A percentile compares a stretch with the other conserved stretches of the same genome.
phyloP scores from a whole-genome alignment of 2,797 vertebrate genomes.

The Pipistrellus kuhlii region DNA sequence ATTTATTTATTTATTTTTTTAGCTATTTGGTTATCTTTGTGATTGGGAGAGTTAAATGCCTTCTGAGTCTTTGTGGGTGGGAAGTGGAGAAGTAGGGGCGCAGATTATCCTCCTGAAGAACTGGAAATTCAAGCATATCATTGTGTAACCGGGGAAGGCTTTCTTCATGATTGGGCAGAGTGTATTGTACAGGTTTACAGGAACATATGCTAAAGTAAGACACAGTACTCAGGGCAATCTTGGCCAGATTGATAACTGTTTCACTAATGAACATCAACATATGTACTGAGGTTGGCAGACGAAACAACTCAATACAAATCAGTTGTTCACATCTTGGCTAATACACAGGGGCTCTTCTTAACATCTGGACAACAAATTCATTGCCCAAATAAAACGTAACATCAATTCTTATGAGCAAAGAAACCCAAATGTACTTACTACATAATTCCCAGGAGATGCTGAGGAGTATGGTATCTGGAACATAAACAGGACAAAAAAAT shows the following conservation, averaged over 20 bases:
- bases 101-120: neutral
- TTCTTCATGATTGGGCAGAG: constrained; percentile 13
- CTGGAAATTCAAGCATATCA: constrained; percentile 36
- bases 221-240: constrained; percentile 71
- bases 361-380: constrained; percentile 85
- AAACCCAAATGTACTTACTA: constrained; percentile 91
- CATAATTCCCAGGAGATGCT: constrained; percentile 98
- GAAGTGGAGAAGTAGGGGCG: neutral
- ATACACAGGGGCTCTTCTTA: constrained; percentile 84
- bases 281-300: constrained; percentile 78
- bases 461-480: constrained; percentile 97
- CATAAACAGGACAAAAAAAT: constrained; percentile 81
- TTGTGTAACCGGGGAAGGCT: neutral
- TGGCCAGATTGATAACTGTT: constrained; percentile 83
- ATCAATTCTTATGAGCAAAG: constrained; percentile 82
- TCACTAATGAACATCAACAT: constrained; percentile 83
- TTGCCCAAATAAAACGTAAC: constrained; percentile 83
- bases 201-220: constrained; percentile 76
- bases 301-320: constrained; percentile 75
- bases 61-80: constrained; percentile 19
- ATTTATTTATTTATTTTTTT: neutral
- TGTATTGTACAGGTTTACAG: neutral
- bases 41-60: constrained; percentile 3
- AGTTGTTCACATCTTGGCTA: constrained; percentile 84
- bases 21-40: neutral